Base-by-base conservation (phyloP, 2,888 invertebrate species). In the Eupithecia subfuscata region DNA sequence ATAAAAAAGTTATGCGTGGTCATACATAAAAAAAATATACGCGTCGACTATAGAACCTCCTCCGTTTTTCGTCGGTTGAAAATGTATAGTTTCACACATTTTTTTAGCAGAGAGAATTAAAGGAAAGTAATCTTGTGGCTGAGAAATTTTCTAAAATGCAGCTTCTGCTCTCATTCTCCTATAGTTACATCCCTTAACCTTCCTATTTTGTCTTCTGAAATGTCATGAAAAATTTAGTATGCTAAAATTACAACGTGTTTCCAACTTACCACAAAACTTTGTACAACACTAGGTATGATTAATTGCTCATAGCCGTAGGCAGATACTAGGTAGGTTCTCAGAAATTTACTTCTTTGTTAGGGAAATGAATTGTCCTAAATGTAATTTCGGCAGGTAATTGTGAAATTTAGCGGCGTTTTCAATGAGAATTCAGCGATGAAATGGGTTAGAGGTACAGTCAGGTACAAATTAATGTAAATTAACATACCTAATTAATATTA, bases 261-360 rank as follows among this genome's bases (percentile, higher is more conserved):
- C 22, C 56, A 60, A 1, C 43, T 14, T 43, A 12, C 25, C 12
- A 25, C 37, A 14, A 60, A 12, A 56, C 22, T n/a, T 52, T n/a
- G 18, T 52, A n/a, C 11, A 52, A n/a, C n/a, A n/a, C 22, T 22
- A 37, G 34, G 3, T 11, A 37, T 40, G n/a, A n/a, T n/a, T n/a
- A n/a, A n/a, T n/a, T n/a, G 9, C n/a, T 40, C 22, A 67, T 40
- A 12, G 40, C 65, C 9, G n/a, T 70, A 64, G 11, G 40, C 8
- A 12, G 22, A 48, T 14, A 43, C 18, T 56, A 63, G 11, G 43
- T 22, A 6, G 5, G 4, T 25, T 25, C 60, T 48, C 25, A 37
- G 43, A 74, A 65, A 64, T 76, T 68, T 43, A 34, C 71, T 75
- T 76, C 71, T 64, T 76, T 76, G 73, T 74, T 9, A 52, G 25